Percentiles rank a stretch among this genome's conserved stretches.
Evolutionary conservation across 2,797 vertebrate species (phyloP).

Genomic region (Garrulus glandarius): DNA sequence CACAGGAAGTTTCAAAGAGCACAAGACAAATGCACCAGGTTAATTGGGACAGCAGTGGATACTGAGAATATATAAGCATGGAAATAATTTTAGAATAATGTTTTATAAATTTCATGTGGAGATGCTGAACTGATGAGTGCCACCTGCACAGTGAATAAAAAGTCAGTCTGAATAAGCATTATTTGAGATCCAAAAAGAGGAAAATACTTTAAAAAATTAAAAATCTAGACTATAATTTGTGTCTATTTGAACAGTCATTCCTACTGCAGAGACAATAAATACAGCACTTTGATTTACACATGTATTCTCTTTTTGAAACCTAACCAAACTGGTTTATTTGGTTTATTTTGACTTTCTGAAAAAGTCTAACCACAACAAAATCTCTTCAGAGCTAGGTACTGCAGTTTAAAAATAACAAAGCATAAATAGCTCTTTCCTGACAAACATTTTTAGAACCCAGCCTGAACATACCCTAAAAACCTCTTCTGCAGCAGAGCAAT

Average conservation of each 20-base stretch:
- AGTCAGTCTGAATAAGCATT: not conserved
- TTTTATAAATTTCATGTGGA: not conserved
- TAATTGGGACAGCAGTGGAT: not conserved
- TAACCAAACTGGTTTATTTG: constrained; percentile 48
- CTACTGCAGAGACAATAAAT: constrained; percentile 30
- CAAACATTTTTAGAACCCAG: not conserved
- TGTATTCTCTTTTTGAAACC: constrained; percentile 48
- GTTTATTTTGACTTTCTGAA: constrained; percentile 65
- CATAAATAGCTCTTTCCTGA: constrained; percentile 32
- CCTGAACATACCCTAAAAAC: not conserved
- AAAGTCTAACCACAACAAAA: constrained; percentile 58
- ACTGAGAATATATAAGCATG: not conserved
- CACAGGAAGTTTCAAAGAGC: not conserved
- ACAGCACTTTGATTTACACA: constrained; percentile 23
- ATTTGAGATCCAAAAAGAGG: not conserved
- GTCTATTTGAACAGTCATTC: not conserved
- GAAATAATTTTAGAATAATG: not conserved
- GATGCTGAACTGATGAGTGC: not conserved
- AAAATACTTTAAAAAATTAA: not conserved
- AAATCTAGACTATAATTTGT: not conserved
- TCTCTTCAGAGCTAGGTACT: not conserved
- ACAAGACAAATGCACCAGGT: not conserved
- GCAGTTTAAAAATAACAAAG: constrained; percentile 41
- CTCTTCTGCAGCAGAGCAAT: not conserved
- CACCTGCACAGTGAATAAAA: not conserved